Percentiles rank a stretch among this genome's conserved stretches.
Evolutionary conservation across 2,888 invertebrate genomes (phyloP).

Genomic region (Polydrusus cervinus): DNA sequence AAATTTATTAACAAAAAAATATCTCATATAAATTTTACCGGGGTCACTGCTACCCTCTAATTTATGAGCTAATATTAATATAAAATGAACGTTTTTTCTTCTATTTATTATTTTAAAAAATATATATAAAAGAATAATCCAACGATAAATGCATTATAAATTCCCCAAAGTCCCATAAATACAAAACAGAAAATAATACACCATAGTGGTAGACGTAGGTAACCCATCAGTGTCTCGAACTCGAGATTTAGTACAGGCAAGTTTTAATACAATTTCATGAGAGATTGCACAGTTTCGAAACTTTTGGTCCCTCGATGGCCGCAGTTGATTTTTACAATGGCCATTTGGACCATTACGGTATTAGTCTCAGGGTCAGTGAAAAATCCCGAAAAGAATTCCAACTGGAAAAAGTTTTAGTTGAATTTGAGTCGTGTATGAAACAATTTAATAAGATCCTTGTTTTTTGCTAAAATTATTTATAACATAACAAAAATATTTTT

Average conservation of each 20-base stretch:
- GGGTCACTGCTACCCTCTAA: too few relatives aligned
- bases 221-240: conserved; percentile 61
- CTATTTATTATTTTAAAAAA: not conserved
- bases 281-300: conserved; percentile 59
- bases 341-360: conserved; percentile 26
- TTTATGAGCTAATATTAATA: too few relatives aligned
- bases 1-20: too few relatives aligned
- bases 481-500: too few relatives aligned
- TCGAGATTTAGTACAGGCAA: conserved; percentile 62
- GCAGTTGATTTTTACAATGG: conserved; percentile 57
- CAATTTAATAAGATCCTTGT: not conserved
- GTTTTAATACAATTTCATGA: conserved; percentile 63
- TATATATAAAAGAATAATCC: not conserved
- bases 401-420: not conserved
- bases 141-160: conserved; percentile 5
- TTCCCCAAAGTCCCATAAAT: conserved; percentile 15
- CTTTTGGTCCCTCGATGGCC: conserved; percentile 56
- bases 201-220: conserved; percentile 56
- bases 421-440: not conserved
- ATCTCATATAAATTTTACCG: too few relatives aligned
- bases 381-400: not conserved
- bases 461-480: not conserved
- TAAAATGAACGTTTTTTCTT: too few relatives aligned
- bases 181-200: conserved; percentile 36
- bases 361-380: conserved; percentile 27